phyloP scores from a whole-genome alignment of 2,797 vertebrate species.

The Hypotaenidia philippensis region DNA sequence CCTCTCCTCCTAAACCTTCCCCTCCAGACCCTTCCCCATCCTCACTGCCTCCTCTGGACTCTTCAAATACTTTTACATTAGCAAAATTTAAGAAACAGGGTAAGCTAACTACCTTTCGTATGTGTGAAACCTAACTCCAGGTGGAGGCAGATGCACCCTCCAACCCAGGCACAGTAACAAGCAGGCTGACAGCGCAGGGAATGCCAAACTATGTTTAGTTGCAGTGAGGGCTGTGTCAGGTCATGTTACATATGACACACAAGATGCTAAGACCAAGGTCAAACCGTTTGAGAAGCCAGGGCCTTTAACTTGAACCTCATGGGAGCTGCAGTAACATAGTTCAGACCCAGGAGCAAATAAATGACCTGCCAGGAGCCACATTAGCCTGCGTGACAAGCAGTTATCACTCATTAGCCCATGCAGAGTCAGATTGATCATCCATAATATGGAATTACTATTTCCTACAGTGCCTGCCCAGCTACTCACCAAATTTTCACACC shows the following conservation, averaged over 20 bases:
- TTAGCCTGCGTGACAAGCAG: background rate
- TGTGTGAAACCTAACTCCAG: background rate
- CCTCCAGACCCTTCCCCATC: too few relatives aligned
- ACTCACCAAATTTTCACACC: background rate
- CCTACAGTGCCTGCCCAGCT: background rate
- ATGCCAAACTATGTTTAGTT: slow-evolving; percentile 1
- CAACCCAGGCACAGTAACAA: fast-evolving
- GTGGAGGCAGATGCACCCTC: background rate
- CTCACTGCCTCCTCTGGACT: too few relatives aligned
- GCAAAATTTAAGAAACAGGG: background rate
- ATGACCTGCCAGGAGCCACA: background rate
- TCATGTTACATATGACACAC: background rate
- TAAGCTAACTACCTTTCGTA: background rate
- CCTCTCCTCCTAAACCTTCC: too few relatives aligned
- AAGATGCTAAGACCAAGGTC: background rate
- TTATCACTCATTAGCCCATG: background rate
- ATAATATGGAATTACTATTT: background rate
- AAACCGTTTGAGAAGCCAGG: background rate
- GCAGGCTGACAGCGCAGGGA: background rate
- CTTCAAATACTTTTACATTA: background rate
- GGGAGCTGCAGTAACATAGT: background rate
- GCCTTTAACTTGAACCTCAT: background rate
- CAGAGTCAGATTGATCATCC: background rate
- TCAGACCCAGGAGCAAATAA: background rate
- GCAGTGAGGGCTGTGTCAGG: background rate